Evolutionary conservation across 2,888 invertebrate species (phyloP), one percentile per base, ranked within the genome.

Genomic region (Oeneis ivallda): DNA sequence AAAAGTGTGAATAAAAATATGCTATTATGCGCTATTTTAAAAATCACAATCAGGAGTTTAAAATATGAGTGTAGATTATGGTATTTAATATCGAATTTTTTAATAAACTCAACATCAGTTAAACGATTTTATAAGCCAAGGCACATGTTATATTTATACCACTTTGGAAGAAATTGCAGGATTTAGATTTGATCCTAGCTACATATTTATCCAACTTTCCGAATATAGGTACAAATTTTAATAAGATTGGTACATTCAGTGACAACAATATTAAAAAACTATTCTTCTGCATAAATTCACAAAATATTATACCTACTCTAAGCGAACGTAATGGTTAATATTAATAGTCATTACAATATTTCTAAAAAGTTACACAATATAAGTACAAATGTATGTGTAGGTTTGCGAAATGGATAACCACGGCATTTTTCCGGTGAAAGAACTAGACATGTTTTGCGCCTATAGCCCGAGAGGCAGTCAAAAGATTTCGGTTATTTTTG

Each of bases 261-360:
- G 91, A 92, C 89, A 92, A 90, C 89, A 92, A 90, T 90, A 89
- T 92, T 91, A 92, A 89, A 92, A 92, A 92, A 91, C 90, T 90
- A 90, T 89, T 78, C 85, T 89, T 90, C 88, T 90, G 91, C 90
- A 87, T 90, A 89, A 90, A 89, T 87, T 89, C 89, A 87, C 83
- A 88, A 89, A 91, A 89, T 90, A 84, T 88, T 87, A 87, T 84
- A 86, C 85, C 89, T 89, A 89, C 87, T 86, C 91, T 92, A 92
- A 91, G 91, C 90, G 85, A 92, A 92, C 86, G 26, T 61, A 52
- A 41, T 61, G 52, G 19, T 82, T 81, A 80, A 70, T 70, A 69
- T 71, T 88, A 87, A 80, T 85, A 80, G 74, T 87, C 78, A 81
- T 87, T 87, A 88, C 81, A 86, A 85, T 89, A 87, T 82, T 80